A percentile compares a stretch with the other conserved stretches of the same genome.
Evolutionary conservation across 2,888 invertebrate genomes (phyloP).

Genomic region (Agrilus mali): DNA sequence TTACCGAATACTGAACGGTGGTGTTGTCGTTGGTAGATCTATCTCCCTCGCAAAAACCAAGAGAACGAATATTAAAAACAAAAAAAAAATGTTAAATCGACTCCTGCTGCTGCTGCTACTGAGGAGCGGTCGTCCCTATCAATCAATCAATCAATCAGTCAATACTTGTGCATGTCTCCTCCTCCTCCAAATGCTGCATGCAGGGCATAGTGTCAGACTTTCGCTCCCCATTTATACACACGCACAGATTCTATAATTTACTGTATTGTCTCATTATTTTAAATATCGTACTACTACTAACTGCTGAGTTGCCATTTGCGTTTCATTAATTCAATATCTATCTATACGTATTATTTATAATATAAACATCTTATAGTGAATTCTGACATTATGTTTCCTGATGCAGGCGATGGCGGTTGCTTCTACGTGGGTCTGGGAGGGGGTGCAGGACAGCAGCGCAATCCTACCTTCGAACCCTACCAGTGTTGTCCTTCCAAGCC

Average conservation of each 20-base stretch:
- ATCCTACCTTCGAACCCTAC: slow-evolving; percentile 74
- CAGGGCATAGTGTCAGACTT: slow-evolving; percentile 37
- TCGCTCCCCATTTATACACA: slow-evolving; percentile 18
- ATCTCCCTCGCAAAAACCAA: not conserved
- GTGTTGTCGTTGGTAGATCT: slow-evolving; percentile 1
- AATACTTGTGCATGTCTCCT: slow-evolving; percentile 22
- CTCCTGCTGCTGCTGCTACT: slow-evolving; percentile 22
- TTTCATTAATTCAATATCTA: slow-evolving; percentile 15
- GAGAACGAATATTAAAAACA: no score
- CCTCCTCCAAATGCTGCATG: slow-evolving; percentile 24
- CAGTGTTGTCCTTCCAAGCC: slow-evolving; percentile 84
- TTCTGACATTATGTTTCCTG: slow-evolving; percentile 77
- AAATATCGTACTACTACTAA: slow-evolving; percentile 25
- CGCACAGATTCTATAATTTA: slow-evolving; percentile 1
- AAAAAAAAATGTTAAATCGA: slow-evolving; percentile 5
- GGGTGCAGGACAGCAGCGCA: slow-evolving; percentile 61
- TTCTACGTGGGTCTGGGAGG: slow-evolving; percentile 93
- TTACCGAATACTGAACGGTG: not conserved
- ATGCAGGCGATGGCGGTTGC: slow-evolving; percentile 87
- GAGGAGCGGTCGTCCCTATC: slow-evolving; percentile 28
- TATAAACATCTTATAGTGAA: slow-evolving; percentile 25
- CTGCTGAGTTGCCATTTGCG: slow-evolving; percentile 19
- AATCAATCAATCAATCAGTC: no score
- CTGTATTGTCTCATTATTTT: slow-evolving; percentile 10
- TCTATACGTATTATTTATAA: slow-evolving; percentile 26